phyloP scores from a whole-genome alignment of 2,888 invertebrate genomes.

The Pegoplata infirma region DNA sequence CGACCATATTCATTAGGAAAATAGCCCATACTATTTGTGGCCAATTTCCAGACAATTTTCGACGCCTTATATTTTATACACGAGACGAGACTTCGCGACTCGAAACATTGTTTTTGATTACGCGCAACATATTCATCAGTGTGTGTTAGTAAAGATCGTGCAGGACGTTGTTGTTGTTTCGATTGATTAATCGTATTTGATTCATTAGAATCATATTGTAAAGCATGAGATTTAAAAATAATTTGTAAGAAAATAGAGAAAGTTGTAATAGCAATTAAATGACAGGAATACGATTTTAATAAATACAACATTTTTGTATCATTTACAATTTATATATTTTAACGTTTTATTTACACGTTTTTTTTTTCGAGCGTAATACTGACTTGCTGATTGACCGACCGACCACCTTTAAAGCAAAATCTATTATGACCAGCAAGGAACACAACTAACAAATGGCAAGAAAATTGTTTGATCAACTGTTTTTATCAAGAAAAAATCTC shows the following conservation, averaged over 20 bases:
- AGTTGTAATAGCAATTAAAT: slow-evolving; percentile 26
- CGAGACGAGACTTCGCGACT: slow-evolving; percentile 71
- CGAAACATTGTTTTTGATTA: slow-evolving; percentile 73
- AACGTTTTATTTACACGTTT: background rate
- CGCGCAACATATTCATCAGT: slow-evolving; percentile 73
- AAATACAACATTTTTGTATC: slow-evolving; percentile 17
- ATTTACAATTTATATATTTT: background rate
- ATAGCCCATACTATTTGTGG: slow-evolving; percentile 74
- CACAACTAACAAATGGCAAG: slow-evolving; percentile 54
- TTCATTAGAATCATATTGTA: slow-evolving; percentile 22
- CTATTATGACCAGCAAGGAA: slow-evolving; percentile 42
- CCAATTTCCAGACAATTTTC: slow-evolving; percentile 74
- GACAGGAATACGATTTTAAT: slow-evolving; percentile 22
- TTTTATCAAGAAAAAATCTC: slow-evolving; percentile 58
- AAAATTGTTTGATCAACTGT: slow-evolving; percentile 52
- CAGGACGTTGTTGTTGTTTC: slow-evolving; percentile 27
- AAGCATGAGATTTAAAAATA: slow-evolving; percentile 7
- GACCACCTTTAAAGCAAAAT: background rate
- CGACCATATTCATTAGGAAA: slow-evolving; percentile 74
- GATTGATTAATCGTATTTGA: slow-evolving; percentile 12
- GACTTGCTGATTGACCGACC: no score
- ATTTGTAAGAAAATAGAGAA: slow-evolving; percentile 26
- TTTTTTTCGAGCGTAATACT: background rate
- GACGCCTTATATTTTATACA: slow-evolving; percentile 76
- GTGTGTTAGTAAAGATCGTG: slow-evolving; percentile 61